A percentile compares a stretch with the other conserved stretches of the same genome.
Evolutionary conservation across 2,113 vertebrate species (phyloP).

Genomic region (Strix aluco): DNA sequence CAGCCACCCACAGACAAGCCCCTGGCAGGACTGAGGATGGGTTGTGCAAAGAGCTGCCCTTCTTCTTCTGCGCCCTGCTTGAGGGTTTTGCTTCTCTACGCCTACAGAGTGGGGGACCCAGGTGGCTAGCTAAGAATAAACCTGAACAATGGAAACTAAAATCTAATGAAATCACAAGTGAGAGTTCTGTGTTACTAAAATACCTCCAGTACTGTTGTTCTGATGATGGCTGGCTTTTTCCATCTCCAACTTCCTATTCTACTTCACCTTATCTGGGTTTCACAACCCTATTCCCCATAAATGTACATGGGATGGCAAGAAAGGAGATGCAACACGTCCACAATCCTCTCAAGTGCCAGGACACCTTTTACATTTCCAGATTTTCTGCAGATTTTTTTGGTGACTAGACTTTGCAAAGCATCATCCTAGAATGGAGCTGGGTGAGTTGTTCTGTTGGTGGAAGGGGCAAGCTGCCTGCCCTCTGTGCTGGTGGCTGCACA

Average conservation of each 20-base stretch:
- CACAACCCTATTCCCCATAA: neutral
- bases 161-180: conserved; percentile 16
- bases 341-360: neutral
- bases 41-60: neutral
- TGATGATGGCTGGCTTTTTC: neutral
- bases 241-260: neutral
- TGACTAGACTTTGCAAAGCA: neutral
- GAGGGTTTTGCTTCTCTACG: neutral
- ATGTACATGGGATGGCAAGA: neutral
- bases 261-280: neutral
- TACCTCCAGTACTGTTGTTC: neutral
- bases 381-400: neutral
- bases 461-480: neutral
- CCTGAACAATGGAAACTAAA: conserved; percentile 18
- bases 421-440: neutral
- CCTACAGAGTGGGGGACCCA: neutral
- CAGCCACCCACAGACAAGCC: neutral
- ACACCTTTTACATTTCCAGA: neutral
- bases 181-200: conserved; percentile 21
- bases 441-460: neutral
- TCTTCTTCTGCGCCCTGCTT: neutral
- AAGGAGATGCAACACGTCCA: neutral
- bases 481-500: neutral
- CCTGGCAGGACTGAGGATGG: neutral
- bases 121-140: conserved; percentile 37